Evolutionary conservation across 2,113 vertebrate species (phyloP).

Genomic region (Ondatra zibethicus): DNA sequence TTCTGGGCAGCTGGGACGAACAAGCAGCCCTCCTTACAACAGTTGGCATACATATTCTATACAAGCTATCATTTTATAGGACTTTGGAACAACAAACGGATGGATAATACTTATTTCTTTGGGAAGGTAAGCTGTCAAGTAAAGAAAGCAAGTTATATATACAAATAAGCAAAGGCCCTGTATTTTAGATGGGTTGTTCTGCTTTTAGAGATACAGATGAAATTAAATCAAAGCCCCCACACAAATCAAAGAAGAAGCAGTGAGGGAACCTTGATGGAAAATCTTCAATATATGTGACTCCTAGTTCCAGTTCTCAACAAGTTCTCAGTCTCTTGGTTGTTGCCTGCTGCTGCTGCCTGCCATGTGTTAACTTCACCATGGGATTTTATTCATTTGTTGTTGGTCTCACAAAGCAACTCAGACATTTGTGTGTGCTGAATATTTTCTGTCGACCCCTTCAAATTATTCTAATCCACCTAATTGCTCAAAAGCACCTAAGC

Average conservation of each 20-base stretch:
- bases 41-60: neutral
- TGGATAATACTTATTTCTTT: neutral
- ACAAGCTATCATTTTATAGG: neutral
- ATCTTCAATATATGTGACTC: neutral
- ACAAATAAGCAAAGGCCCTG: neutral
- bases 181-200: neutral
- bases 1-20: too few species aligned
- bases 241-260: neutral
- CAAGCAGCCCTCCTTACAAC: too few species aligned
- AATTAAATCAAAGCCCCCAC: neutral
- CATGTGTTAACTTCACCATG: neutral
- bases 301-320: neutral
- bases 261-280: neutral
- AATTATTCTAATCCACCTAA: neutral
- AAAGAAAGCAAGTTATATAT: neutral
- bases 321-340: neutral
- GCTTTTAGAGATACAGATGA: neutral
- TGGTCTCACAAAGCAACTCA: neutral
- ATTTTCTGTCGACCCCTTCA: neutral
- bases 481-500: neutral
- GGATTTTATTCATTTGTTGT: neutral
- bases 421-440: neutral
- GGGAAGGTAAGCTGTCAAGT: neutral
- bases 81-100: neutral
- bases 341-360: neutral